Evolutionary conservation across 2,113 vertebrate species (phyloP), one percentile per base, ranked within the genome.

Genomic region (Callospermophilus lateralis): DNA sequence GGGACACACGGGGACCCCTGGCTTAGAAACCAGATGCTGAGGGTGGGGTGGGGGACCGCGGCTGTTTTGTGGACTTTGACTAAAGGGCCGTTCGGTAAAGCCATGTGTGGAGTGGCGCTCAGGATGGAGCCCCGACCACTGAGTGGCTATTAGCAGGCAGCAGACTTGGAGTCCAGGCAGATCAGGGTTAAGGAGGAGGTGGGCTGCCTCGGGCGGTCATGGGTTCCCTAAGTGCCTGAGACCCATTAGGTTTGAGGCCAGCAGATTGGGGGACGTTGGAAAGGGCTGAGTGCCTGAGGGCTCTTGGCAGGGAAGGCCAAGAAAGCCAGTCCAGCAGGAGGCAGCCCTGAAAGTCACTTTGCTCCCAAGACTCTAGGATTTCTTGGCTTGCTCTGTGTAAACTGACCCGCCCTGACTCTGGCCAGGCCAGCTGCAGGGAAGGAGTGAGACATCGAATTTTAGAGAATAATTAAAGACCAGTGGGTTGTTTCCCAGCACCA

Each of bases 391-490:
- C 45, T 81, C 73, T 58, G 84, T 72, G 22, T 19, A 74, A 76
- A 96, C 51, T 0, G 0, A 51, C 53, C 78, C 74, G 30, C 28
- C 34, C 45, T 58, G 37, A 84, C 79, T 73, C 63, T 12, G 30
- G 70, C 1, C 6, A 20, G 58, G 37, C 53, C 87, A 89, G 79
- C 53, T 32, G 76, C 37, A 72, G 20, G 58, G 77, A n/a, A 68
- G 34, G n/a, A 84, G 51, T 39, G 12, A 80, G 67, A 77, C 1
- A 15, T 6, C 20, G 61, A 32, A 55, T 45, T 42, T 61, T 4
- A 48, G 39, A 70, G 84, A 95, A 96, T 45, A 94, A 92, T 86
- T 37, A 85, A 89, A 96, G 48, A 39, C 55, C 39, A n/a, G 5
- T 58, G 65, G 26, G 4, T 61, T 58, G 74, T 84, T 93, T 95